Evolutionary conservation across 1,140 invertebrate species (phyloP).

Genomic region (Aethina tumida): DNA sequence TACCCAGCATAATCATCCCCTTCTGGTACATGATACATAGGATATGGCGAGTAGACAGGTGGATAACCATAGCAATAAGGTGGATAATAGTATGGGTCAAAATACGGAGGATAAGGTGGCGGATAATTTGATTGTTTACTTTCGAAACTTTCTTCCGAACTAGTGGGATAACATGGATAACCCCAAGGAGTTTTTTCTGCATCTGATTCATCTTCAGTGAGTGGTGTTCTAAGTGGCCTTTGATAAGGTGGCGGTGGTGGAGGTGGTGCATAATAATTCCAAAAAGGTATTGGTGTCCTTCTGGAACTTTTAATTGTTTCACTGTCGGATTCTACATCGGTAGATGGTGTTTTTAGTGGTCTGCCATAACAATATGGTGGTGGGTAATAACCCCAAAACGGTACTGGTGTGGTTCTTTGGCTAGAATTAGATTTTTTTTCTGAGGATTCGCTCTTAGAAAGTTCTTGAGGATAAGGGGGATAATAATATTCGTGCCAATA

Average conservation of each 20-base stretch:
- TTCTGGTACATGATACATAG: conserved; percentile 25
- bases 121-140: too few species aligned
- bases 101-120: conserved; percentile 24
- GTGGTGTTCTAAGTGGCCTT: conserved; percentile 5
- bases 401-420: conserved; percentile 12
- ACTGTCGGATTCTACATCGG: conserved; percentile 11
- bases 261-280: conserved; percentile 15
- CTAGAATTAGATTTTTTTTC: conserved; percentile 5
- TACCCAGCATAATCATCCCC: conserved; percentile 35
- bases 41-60: conserved; percentile 24
- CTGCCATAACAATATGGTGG: conserved; percentile 14
- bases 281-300: conserved; percentile 25
- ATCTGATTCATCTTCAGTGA: too few species aligned
- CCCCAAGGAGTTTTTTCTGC: too few species aligned
- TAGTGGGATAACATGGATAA: conserved; percentile 6
- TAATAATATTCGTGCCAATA: conserved; percentile 24
- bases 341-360: conserved; percentile 5
- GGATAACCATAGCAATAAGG: conserved; percentile 30
- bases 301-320: conserved; percentile 10
- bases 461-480: conserved; percentile 14
- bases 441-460: conserved; percentile 1
- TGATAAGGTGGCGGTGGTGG: too few species aligned
- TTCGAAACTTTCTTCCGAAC: conserved; percentile 12
- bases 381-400: conserved; percentile 22
- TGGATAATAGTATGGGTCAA: conserved; percentile 28